Evolutionary conservation across 2,797 vertebrate genomes (phyloP), one percentile per base, ranked within the genome.

Genomic region (Sandelia bainsii): DNA sequence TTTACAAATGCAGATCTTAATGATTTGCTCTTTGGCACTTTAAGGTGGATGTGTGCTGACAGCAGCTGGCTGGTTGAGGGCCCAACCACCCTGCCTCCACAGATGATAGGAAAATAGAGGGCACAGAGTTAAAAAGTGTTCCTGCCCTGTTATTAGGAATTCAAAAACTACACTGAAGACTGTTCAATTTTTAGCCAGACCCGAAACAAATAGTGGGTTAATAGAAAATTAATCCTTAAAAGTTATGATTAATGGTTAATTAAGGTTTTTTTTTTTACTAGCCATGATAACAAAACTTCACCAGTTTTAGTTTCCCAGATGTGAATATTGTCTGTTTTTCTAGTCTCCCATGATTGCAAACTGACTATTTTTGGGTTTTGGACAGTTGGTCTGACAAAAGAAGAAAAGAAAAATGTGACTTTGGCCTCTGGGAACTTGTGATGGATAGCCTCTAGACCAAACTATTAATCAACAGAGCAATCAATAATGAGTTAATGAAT

Each of bases 51-150:
- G 66, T 68, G 42, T 66, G 68, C 54, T 69, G 66, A 19, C 39
- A 77, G 76, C 61, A 74, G 73, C 69, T 81, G 81, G 62, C 34
- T 75, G 69, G 48, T 57, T 63, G 40, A 54, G 52, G 37, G 44
- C 58, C 61, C 37, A 45, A 56, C 61, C 75, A 45, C 32, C 9
- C 56, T 37, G 27, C 67, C 58, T 62, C 62, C 48, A 22, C 72
- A 29, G 8, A 81, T 72, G 64, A 72, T 56, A 19, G 67, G 80
- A 84, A 80, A 81, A 78, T 72, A 51, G 69, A 68, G 52, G 62
- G 54, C 46, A 25, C 25, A 34, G 46, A 49, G 49, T 77, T 80
- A 60, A 37, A n/a, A 67, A 50, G 64, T 42, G 48, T 16, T 22
- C 0, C 62, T 64, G 22, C 66, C 39, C 60, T 84, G 72, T 70